These are phyloP conservation scores for Hydrotaea diabolus DNA, from an alignment of 2,888 invertebrate species.

Conservation along the genomic window DNA sequence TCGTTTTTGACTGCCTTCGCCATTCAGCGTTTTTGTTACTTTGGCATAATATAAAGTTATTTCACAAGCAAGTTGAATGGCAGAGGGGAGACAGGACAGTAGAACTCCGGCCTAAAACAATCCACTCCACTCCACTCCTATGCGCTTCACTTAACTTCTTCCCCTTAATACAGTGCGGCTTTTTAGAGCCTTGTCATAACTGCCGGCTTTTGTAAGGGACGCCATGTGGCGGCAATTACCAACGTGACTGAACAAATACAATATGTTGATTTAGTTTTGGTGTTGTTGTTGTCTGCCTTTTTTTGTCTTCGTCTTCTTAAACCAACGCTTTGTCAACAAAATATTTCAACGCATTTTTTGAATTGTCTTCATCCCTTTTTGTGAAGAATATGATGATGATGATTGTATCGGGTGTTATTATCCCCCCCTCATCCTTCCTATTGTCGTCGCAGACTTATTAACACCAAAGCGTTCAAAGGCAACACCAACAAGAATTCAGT, in stretches of 20 bases:
- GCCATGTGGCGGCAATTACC: constrained; percentile 70
- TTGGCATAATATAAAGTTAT: constrained; percentile 50
- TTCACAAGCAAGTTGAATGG: constrained; percentile 6
- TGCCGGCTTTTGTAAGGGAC: constrained; percentile 61
- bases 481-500: constrained; percentile 31
- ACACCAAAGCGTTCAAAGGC: constrained; percentile 49
- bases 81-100: constrained; percentile 11
- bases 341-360: constrained; percentile 66
- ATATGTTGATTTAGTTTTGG: constrained; percentile 63
- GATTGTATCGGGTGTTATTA: constrained; percentile 55
- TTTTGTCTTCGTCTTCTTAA: constrained; percentile 51
- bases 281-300: constrained; percentile 34
- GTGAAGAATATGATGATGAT: constrained; percentile 21
- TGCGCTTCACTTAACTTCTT: constrained; percentile 7
- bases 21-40: constrained; percentile 29
- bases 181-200: constrained; percentile 55
- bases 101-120: constrained; percentile 35
- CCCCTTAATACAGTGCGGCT: constrained; percentile 42
- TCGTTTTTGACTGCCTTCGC: constrained; percentile 42
- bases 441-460: constrained; percentile 55
- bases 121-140: neutral
- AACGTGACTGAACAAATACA: constrained; percentile 70
- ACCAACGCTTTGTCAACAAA: constrained; percentile 68
- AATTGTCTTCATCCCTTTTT: constrained; percentile 64
- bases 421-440: constrained; percentile 42